phyloP scores from a whole-genome alignment of 2,888 invertebrate genomes.

The Ptychoptera contaminata region DNA sequence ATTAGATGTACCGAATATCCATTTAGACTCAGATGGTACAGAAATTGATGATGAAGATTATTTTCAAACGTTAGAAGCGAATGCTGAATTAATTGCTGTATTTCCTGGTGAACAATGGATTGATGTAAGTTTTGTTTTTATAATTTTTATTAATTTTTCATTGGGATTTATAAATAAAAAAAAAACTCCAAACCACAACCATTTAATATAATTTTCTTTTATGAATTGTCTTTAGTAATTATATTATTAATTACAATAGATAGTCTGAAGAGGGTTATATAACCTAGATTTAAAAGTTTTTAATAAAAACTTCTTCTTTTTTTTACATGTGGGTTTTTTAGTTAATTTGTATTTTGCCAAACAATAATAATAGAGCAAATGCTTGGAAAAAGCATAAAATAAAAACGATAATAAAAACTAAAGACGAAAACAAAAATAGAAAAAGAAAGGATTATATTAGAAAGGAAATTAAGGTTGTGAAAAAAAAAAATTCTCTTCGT shows the following conservation, averaged over 20 bases:
- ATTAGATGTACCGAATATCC: slow-evolving; percentile 54
- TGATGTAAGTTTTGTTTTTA: slow-evolving; percentile 25
- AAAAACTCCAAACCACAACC: no score
- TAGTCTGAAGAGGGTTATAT: neutral
- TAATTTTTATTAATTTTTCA: no score
- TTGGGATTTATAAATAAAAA: no score
- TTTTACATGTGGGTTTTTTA: neutral
- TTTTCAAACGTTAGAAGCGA: slow-evolving; percentile 76
- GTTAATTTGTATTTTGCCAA: neutral
- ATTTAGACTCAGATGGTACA: slow-evolving; percentile 83
- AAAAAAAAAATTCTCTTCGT: no score
- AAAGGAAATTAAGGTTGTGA: no score
- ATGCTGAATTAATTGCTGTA: slow-evolving; percentile 72
- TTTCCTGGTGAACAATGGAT: slow-evolving; percentile 62
- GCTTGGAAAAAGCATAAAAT: no score
- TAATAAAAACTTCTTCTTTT: neutral
- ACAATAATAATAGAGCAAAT: no score
- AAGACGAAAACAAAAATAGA: no score
- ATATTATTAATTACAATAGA: neutral
- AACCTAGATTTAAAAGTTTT: neutral
- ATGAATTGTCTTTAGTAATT: neutral
- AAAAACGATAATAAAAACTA: no score
- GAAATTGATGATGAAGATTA: slow-evolving; percentile 94
- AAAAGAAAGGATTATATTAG: no score
- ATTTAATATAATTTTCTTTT: no score